Conservation (phyloP, 2,888 invertebrate genomes). For the Xylocampa areola region DNA sequence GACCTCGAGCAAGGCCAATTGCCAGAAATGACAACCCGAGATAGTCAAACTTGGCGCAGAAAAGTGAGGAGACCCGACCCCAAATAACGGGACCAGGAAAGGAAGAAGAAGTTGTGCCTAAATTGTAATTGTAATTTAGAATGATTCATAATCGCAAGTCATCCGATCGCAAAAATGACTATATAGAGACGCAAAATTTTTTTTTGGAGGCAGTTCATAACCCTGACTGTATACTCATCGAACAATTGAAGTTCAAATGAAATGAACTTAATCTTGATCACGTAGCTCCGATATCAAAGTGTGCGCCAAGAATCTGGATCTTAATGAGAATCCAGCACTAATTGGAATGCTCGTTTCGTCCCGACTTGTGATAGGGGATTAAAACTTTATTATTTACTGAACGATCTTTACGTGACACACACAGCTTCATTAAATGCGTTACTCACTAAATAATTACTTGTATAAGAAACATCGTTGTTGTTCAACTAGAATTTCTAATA, state of each 20-base stretch:
- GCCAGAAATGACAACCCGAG: too few relatives aligned
- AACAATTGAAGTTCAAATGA: conserved; percentile 65
- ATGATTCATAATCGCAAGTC: too few relatives aligned
- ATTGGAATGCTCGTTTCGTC: conserved; percentile 85
- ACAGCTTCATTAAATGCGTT: conserved; percentile 46
- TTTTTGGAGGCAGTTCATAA: conserved; percentile 4
- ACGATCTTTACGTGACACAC: conserved; percentile 60
- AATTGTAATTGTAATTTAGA: too few relatives aligned
- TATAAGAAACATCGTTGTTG: not conserved
- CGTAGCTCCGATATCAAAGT: conserved; percentile 83
- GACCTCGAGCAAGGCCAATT: too few relatives aligned
- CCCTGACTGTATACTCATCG: conserved; percentile 20
- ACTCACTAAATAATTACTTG: conserved; percentile 23
- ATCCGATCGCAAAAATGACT: too few relatives aligned
- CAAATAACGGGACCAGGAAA: too few relatives aligned
- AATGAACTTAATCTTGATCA: conserved; percentile 82
- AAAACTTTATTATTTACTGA: conserved; percentile 75
- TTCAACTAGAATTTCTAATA: not conserved
- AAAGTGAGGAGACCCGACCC: too few relatives aligned
- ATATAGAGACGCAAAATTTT: too few relatives aligned
- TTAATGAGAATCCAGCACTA: conserved; percentile 85
- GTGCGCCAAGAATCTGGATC: conserved; percentile 82
- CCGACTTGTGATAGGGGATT: conserved; percentile 71
- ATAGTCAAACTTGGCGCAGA: too few relatives aligned
- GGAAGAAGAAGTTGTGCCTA: too few relatives aligned